Evolutionary conservation across 2,888 invertebrate species (phyloP), one percentile per base, ranked within the genome.

Genomic region (Ornithoptera priamus): DNA sequence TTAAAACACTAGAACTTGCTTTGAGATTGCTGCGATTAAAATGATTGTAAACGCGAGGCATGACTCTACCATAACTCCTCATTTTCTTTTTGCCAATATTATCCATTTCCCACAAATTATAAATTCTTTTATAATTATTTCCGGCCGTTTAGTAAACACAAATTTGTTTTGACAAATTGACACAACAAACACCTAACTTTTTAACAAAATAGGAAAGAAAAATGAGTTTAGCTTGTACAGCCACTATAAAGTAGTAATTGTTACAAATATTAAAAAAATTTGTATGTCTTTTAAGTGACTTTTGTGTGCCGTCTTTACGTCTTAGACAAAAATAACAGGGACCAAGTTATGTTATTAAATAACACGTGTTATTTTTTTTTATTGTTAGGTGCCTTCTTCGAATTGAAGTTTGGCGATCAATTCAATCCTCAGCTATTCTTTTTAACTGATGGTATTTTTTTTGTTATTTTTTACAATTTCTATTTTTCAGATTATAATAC

Each of bases 21-120:
- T 80, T 85, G 50, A 86, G 73, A 74, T 77, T 85, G 42, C 75
- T 74, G 42, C 76, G 76, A 50, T 46, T 46, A 3, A 84, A 80
- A 68, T 74, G 78, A 77, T 82, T 86, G 63, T 76, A 74, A 4
- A 90, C 83, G 61, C 90, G 88, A 46, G 92, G 77, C 91, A 90
- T 89, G 0, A 92, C 90, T 79, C 88, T 86, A 17, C 84, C 84
- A 72, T 90, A 90, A 71, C 77, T 85, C 36, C 78, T 83, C 56
- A 63, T 77, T 62, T 56, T 71, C 67, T 72, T 80, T 73, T 72
- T 79, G 65, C 67, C 73, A 10, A 42, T 69, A 57, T 70, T 70
- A 73, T 81, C 76, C 85, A 86, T 81, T 73, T 72, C 46, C 24
- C 22, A 18, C 58, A 46, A 62, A 24, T 17, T 18, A 30, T 12